A percentile compares a stretch with the other conserved stretches of the same genome.
Evolutionary conservation across 2,888 invertebrate genomes (phyloP).

Genomic region (Lathronympha strigana): DNA sequence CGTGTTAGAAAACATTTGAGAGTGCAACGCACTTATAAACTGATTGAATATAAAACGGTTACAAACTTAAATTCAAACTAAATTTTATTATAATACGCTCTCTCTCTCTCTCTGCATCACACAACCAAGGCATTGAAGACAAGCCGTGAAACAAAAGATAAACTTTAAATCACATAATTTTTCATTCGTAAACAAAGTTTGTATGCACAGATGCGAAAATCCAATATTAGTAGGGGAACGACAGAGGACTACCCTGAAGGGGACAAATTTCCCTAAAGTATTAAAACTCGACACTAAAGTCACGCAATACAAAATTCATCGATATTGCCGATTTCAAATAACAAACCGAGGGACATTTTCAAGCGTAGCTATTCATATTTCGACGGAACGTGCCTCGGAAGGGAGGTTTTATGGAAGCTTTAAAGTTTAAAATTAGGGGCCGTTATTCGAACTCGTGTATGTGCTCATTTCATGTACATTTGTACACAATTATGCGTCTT

Average conservation of each 20-base stretch:
- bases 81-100: neutral
- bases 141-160: slow-evolving; percentile 37
- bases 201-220: slow-evolving; percentile 75
- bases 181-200: slow-evolving; percentile 74
- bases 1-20: neutral
- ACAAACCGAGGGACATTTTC: slow-evolving; percentile 50
- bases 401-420: slow-evolving; percentile 46
- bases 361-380: slow-evolving; percentile 44
- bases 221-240: slow-evolving; percentile 75
- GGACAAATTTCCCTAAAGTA: slow-evolving; percentile 75
- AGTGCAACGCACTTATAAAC: neutral
- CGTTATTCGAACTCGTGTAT: slow-evolving; percentile 44
- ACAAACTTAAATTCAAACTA: slow-evolving; percentile 1
- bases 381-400: slow-evolving; percentile 39
- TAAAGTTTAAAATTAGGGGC: slow-evolving; percentile 46
- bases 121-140: neutral
- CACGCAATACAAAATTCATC: slow-evolving; percentile 78
- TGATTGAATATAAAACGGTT: neutral
- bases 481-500: slow-evolving; percentile 61
- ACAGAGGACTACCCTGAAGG: slow-evolving; percentile 62
- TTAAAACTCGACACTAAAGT: slow-evolving; percentile 59
- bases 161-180: slow-evolving; percentile 68
- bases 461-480: slow-evolving; percentile 52
- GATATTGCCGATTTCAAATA: slow-evolving; percentile 67
- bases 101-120: neutral